These are phyloP conservation scores for Phycodurus eques DNA, from an alignment of 2,113 vertebrate species.

Conservation along the genomic window DNA sequence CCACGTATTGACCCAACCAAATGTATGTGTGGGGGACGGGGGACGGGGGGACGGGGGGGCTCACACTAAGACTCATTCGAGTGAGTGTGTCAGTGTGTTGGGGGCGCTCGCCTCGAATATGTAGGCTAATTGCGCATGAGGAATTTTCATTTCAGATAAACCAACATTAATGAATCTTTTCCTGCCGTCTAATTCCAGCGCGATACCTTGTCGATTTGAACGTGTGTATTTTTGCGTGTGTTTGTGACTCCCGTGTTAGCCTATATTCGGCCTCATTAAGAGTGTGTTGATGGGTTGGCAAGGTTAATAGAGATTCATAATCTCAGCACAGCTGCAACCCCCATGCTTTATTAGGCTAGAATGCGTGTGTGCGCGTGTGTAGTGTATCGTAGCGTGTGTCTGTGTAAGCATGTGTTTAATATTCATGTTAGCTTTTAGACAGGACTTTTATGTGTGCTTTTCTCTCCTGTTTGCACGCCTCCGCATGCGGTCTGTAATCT, in stretches of 20 bases:
- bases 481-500: conserved; percentile 61
- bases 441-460: conserved; percentile 35
- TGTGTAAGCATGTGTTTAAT: conserved; percentile 38
- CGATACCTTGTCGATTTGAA: conserved; percentile 7
- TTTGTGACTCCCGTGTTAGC: conserved; percentile 5
- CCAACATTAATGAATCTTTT: conserved; percentile 29
- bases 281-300: conserved; percentile 54
- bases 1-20: conserved; percentile 51
- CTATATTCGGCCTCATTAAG: conserved; percentile 59
- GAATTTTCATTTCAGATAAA: conserved; percentile 36
- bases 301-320: conserved; percentile 69
- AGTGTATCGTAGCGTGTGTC: conserved; percentile 22
- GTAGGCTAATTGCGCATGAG: conserved; percentile 35
- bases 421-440: conserved; percentile 33
- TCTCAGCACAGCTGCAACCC: conserved; percentile 57
- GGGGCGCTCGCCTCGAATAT: conserved; percentile 16
- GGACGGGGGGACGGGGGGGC: conserved; percentile 8
- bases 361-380: conserved; percentile 31
- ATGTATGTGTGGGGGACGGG: conserved; percentile 15
- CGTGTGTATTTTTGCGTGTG: conserved; percentile 26
- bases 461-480: conserved; percentile 46
- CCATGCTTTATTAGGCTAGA: conserved; percentile 35
- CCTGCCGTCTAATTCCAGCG: conserved; percentile 48
- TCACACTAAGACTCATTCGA: conserved; percentile 11
- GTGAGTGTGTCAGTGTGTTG: conserved; percentile 14